Conservation (phyloP, 2,113 vertebrate genomes). For the Cyanoderma ruficeps region DNA sequence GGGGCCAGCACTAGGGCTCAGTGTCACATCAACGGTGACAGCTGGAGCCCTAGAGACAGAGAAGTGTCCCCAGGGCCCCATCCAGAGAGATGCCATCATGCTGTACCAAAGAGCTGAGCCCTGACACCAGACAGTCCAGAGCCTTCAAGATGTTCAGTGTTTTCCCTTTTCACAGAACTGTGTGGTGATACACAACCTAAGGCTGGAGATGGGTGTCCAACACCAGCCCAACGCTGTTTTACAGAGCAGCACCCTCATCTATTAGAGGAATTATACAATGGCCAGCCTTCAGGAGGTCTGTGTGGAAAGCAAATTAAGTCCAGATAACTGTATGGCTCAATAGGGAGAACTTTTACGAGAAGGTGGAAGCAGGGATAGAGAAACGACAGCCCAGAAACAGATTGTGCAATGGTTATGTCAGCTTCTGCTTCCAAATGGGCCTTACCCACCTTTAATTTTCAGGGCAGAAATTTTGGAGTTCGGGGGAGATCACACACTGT, state of each 20-base stretch:
- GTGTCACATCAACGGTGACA: neutral
- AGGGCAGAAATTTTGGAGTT: neutral
- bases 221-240: neutral
- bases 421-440: neutral
- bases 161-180: neutral
- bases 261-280: neutral
- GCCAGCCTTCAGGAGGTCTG: neutral
- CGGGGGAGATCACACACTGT: neutral
- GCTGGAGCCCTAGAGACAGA: neutral
- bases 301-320: neutral
- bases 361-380: neutral
- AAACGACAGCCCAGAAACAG: neutral
- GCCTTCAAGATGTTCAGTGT: neutral
- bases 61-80: neutral
- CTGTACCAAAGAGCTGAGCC: neutral
- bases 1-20: neutral
- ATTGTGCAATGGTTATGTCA: neutral
- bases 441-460: neutral
- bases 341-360: neutral
- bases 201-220: neutral
- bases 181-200: neutral
- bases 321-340: neutral
- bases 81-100: rapidly evolving
- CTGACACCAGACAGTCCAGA: neutral
- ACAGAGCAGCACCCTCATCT: neutral